phyloP scores from a whole-genome alignment of 2,113 vertebrate genomes.

The Apodemus speciosus region DNA sequence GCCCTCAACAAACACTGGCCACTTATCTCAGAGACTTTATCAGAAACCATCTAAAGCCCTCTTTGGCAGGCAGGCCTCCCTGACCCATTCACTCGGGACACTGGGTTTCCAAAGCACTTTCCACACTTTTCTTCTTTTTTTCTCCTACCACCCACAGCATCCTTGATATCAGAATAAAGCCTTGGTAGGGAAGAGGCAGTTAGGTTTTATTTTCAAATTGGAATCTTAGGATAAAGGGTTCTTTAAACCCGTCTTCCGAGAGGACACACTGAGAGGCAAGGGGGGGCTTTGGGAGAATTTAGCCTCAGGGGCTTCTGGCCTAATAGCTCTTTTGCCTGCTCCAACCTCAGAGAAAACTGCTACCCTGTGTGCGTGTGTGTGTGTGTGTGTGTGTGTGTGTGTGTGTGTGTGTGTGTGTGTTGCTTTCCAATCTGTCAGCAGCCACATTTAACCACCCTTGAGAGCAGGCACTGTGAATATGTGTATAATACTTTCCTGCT shows the following conservation, averaged over 20 bases:
- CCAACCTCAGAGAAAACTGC: background rate
- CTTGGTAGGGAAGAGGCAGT: background rate
- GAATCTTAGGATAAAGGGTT: background rate
- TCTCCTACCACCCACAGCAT: conserved; percentile 33
- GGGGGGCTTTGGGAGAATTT: background rate
- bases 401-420: background rate
- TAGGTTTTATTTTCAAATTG: conserved; percentile 37
- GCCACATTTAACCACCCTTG: background rate
- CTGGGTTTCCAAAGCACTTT: conserved; percentile 30
- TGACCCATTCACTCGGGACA: background rate
- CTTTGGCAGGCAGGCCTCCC: conserved; percentile 47
- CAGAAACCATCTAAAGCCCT: conserved; percentile 71
- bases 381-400: background rate
- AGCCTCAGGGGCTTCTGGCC: background rate
- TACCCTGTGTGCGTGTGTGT: no score
- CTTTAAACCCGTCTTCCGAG: background rate
- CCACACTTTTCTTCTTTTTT: background rate
- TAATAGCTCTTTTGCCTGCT: background rate
- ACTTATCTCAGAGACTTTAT: conserved; percentile 76
- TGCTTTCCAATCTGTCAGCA: background rate
- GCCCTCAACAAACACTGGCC: conserved; percentile 75
- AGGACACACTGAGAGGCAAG: background rate
- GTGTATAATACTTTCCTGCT: background rate
- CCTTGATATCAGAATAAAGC: conserved; percentile 38
- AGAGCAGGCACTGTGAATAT: background rate